These are phyloP conservation scores for Nasonovia ribisnigri DNA, from an alignment of 2,888 invertebrate species.

Conservation along the genomic window DNA sequence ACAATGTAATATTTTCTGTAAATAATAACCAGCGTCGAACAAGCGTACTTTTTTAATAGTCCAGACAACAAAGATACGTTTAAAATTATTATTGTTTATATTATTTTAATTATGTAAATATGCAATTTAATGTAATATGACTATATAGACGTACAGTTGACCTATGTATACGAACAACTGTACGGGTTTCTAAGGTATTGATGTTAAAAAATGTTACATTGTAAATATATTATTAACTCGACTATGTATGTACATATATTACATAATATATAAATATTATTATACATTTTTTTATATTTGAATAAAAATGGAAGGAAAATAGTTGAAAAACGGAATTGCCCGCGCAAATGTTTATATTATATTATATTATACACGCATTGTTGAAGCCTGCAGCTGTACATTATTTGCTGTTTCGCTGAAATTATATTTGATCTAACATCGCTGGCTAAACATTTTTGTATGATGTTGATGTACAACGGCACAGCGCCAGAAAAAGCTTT, in stretches of 20 bases:
- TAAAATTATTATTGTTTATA: not conserved
- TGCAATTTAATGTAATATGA: not conserved
- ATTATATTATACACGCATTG: not conserved
- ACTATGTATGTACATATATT: no score
- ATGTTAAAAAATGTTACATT: not conserved
- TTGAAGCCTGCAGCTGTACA: not conserved
- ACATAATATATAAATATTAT: no score
- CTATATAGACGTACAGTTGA: not conserved
- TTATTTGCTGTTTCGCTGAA: not conserved
- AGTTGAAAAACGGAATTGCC: not conserved
- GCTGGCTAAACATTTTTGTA: not conserved
- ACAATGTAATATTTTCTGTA: not conserved
- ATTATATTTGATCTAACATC: not conserved
- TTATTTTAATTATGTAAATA: slow-evolving; percentile 12
- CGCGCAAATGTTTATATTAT: not conserved
- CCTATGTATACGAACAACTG: not conserved
- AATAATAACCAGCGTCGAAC: not conserved
- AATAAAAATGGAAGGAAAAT: not conserved
- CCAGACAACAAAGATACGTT: not conserved
- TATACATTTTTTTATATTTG: no score
- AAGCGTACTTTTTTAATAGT: not conserved
- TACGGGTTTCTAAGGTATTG: not conserved
- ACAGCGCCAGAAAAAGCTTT: not conserved
- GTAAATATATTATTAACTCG: no score
- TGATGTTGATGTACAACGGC: not conserved